A percentile compares a stretch with the other conserved stretches of the same genome.
phyloP scores from a whole-genome alignment of 2,888 invertebrate genomes.

The Neocrepidodera transversa region DNA sequence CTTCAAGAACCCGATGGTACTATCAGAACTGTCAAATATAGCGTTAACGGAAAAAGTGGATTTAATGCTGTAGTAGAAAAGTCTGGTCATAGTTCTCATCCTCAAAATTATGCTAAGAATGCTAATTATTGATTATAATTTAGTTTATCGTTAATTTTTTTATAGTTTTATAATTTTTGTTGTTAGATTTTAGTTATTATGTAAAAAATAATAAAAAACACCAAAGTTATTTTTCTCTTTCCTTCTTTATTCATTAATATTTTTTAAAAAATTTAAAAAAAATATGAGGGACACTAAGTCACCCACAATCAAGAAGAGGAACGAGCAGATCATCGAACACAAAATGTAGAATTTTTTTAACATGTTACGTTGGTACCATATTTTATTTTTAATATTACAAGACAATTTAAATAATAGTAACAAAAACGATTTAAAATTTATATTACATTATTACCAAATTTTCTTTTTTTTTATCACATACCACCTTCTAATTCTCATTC shows the following conservation, averaged over 20 bases:
- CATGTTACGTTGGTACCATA: no score
- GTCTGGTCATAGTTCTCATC: conserved; percentile 61
- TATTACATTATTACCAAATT: no score
- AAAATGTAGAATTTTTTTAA: no score
- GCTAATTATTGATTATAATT: conserved; percentile 2
- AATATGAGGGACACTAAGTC: no score
- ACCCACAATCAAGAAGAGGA: no score
- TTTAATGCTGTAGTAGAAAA: conserved; percentile 54
- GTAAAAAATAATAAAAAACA: neutral
- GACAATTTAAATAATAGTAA: no score
- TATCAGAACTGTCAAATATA: conserved; percentile 64
- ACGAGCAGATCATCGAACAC: no score
- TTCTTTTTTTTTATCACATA: neutral
- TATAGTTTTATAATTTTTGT: neutral
- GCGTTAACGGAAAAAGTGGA: conserved; percentile 65
- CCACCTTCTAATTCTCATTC: conserved; percentile 6
- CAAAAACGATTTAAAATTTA: no score
- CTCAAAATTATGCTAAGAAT: conserved; percentile 7
- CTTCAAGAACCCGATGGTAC: conserved; percentile 66
- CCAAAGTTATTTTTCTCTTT: neutral
- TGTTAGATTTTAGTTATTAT: conserved; percentile 5
- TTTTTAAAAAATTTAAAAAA: no score
- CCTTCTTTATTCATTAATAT: neutral
- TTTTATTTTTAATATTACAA: no score
- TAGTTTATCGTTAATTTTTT: neutral